Conservation (phyloP, 2,797 vertebrate species). For the Pseudotriccus pelzelni region DNA sequence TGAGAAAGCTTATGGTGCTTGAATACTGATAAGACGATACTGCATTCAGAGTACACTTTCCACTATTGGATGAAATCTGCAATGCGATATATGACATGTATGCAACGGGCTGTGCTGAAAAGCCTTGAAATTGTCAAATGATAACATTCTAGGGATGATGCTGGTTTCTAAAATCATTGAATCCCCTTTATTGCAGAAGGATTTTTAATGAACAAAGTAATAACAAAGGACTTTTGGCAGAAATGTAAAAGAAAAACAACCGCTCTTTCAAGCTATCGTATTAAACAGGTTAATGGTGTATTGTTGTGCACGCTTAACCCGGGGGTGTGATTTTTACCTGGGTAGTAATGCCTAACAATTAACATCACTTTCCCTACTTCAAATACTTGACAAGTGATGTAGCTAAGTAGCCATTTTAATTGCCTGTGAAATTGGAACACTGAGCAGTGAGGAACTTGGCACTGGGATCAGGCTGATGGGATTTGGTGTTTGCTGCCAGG, state of each 20-base stretch:
- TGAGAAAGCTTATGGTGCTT: constrained; percentile 55
- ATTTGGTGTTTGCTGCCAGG: neutral
- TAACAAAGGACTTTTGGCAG: neutral
- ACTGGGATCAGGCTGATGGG: neutral
- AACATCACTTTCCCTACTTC: neutral
- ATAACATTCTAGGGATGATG: neutral
- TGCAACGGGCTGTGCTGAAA: constrained; percentile 8
- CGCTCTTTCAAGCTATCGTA: neutral
- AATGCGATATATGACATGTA: constrained; percentile 44
- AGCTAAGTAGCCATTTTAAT: constrained; percentile 35
- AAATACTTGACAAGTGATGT: neutral
- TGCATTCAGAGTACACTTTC: constrained; percentile 61
- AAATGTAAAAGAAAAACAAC: neutral
- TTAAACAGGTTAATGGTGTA: neutral
- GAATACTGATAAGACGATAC: constrained; percentile 71
- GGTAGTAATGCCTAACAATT: neutral
- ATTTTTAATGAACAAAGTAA: neutral
- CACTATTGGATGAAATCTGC: constrained; percentile 53
- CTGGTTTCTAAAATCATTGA: neutral
- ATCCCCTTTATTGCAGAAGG: neutral
- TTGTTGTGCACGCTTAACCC: neutral
- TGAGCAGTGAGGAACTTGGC: neutral
- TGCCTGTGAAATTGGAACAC: neutral
- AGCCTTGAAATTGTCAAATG: constrained; percentile 25
- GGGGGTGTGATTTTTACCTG: neutral